Evolutionary conservation across 2,113 vertebrate species (phyloP).

Genomic region (Amphiprion percula): DNA sequence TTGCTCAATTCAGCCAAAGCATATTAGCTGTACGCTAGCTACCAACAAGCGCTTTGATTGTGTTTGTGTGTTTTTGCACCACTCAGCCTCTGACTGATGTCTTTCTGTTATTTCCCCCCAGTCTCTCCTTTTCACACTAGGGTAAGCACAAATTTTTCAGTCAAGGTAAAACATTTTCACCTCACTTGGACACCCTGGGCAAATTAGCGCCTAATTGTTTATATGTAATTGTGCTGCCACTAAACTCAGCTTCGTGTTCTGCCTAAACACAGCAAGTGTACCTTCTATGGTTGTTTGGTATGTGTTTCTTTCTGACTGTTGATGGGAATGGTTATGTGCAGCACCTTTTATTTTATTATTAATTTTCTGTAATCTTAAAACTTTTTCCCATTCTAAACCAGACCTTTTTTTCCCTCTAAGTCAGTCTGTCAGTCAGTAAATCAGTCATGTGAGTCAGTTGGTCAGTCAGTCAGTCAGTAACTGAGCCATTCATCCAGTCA

Average conservation of each 20-base stretch:
- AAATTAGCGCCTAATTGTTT: not conserved
- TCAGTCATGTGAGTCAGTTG: conserved; percentile 53
- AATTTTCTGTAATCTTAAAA: not conserved
- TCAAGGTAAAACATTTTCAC: too few species aligned
- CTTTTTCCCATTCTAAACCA: not conserved
- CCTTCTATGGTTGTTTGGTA: not conserved
- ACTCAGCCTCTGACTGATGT: too few species aligned
- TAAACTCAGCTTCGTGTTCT: not conserved
- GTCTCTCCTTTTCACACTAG: too few species aligned
- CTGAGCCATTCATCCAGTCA: conserved; percentile 52
- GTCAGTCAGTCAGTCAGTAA: conserved; percentile 69
- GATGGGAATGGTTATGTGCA: not conserved
- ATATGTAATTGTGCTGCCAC: not conserved
- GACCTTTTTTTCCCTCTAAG: not conserved
- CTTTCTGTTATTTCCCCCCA: too few species aligned
- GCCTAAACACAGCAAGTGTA: not conserved
- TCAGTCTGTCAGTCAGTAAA: conserved; percentile 10
- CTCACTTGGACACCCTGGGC: not conserved
- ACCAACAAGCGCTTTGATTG: too few species aligned
- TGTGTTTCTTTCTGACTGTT: not conserved
- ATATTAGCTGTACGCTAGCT: too few species aligned
- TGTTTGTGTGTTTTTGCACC: too few species aligned
- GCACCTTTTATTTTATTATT: not conserved
- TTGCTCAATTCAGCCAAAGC: too few species aligned
- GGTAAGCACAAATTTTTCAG: too few species aligned